Percentiles rank a stretch among this genome's conserved stretches.
phyloP scores from a whole-genome alignment of 2,888 invertebrate genomes.

The Nezara viridula region DNA sequence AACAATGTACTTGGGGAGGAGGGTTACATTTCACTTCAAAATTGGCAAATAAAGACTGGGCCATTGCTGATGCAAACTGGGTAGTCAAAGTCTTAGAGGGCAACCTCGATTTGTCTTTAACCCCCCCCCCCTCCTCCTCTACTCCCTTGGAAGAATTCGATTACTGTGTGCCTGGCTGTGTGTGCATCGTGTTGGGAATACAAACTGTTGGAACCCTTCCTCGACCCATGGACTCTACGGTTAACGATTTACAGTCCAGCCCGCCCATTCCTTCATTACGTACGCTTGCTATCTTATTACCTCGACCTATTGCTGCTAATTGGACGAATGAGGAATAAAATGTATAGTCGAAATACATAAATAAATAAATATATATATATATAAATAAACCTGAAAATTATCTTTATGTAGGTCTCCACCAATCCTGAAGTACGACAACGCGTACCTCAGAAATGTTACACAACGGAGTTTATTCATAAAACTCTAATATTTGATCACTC shows the following conservation, averaged over 20 bases:
- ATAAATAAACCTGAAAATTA: too few species aligned
- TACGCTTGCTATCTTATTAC: background rate
- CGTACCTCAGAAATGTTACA: too few species aligned
- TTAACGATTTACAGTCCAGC: background rate
- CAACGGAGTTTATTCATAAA: too few species aligned
- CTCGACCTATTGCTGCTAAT: background rate
- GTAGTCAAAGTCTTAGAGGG: constrained; percentile 48
- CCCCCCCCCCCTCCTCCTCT: background rate
- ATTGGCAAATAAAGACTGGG: constrained; percentile 12
- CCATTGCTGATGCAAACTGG: constrained; percentile 52
- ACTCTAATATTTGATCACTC: too few species aligned
- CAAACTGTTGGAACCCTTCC: background rate
- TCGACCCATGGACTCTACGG: background rate
- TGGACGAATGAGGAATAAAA: background rate
- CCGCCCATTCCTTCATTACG: background rate
- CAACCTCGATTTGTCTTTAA: constrained; percentile 52
- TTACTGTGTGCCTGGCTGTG: background rate
- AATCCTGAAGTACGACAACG: too few species aligned
- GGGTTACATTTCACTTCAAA: background rate
- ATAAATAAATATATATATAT: too few species aligned
- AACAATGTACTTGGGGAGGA: background rate
- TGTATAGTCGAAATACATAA: background rate
- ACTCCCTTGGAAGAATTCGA: background rate
- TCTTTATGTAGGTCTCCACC: too few species aligned
- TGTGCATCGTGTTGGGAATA: background rate